Base-by-base conservation (phyloP, 1,140 invertebrate species). In the Coelopa frigida region DNA sequence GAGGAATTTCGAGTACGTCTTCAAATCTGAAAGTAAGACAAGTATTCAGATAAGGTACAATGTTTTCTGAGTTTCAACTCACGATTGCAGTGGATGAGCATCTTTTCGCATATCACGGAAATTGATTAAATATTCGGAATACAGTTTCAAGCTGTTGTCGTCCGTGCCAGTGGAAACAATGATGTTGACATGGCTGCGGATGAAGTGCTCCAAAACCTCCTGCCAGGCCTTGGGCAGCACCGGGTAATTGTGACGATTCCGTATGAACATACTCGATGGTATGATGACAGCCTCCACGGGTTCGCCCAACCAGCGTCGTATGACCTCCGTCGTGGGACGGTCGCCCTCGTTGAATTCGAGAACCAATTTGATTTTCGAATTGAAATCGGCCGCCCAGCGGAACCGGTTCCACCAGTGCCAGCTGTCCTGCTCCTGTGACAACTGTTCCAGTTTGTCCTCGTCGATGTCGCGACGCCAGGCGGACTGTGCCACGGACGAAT, bases 371-470 rank as follows among this genome's bases (percentile, higher is more conserved):
- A 95, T 61, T 57, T 83, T 80, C 53, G 82, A 81, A 59, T 87
- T 81, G 68, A 78, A 84, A 56, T 87, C 80, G 59, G 85, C 82
- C 27, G 83, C 70, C 40, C 78, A 77, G 54, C 90, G 81, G 55
- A 97, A 85, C 43, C 75, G 73, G 53, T 92, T 89, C 92, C 92
- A 98, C 85, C 85, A 87, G 42, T 79, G 67, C 88, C 88, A 91
- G 2, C 85, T 73, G 70, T 81, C 81, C 42, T 42, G 12, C 22
- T 29, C 11, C 22, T 31, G 20, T 15, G 41, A n/a, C n/a, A 18
- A 2, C 11, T 17, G 31, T 17, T 42, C 41, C 3, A 63, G 43
- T 40, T 75, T 71, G 21, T 74, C 68, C 21, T 74, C 66, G 21
- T 66, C 58, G 53, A 73, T 73, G 50, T 78, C 75, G 53, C 70